These are phyloP conservation scores for Calliopum simillimum DNA, from an alignment of 2,888 invertebrate genomes.

Conservation along the genomic window DNA sequence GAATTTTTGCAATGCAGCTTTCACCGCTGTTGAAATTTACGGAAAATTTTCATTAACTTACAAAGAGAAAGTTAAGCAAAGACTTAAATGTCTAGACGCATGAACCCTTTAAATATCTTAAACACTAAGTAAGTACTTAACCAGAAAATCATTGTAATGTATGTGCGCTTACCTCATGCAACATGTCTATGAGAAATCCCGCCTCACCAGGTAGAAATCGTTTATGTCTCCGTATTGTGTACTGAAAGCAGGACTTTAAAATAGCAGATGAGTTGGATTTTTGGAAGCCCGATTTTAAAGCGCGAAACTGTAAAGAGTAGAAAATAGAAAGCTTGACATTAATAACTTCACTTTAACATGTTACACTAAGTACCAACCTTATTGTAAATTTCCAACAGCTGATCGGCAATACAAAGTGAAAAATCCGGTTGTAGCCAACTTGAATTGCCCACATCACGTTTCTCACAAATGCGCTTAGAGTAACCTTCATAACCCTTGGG, in stretches of 20 bases:
- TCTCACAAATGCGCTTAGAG: constrained; percentile 71
- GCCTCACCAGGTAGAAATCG: constrained; percentile 67
- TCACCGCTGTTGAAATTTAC: too few relatives aligned
- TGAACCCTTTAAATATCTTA: too few relatives aligned
- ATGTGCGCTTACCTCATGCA: constrained; percentile 62
- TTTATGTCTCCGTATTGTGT: constrained; percentile 59
- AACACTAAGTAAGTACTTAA: too few relatives aligned
- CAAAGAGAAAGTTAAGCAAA: too few relatives aligned
- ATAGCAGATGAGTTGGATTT: constrained; percentile 66
- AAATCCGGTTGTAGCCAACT: constrained; percentile 84
- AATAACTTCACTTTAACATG: constrained; percentile 62
- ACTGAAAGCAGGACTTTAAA: constrained; percentile 64
- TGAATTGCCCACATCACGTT: constrained; percentile 74
- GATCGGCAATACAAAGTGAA: constrained; percentile 77
- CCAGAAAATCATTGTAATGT: too few relatives aligned
- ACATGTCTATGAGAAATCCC: constrained; percentile 64
- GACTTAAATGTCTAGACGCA: too few relatives aligned
- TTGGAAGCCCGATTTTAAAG: constrained; percentile 65
- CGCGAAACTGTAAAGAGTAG: constrained; percentile 52
- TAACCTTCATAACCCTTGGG: constrained; percentile 71
- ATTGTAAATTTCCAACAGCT: constrained; percentile 73
- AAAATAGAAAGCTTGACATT: constrained; percentile 22
- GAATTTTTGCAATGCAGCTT: too few relatives aligned
- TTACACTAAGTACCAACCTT: constrained; percentile 64
- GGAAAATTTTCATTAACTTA: too few relatives aligned